These are phyloP conservation scores for Microcebus lehilahytsara DNA, from an alignment of 2,113 vertebrate genomes.

Conservation along the genomic window DNA sequence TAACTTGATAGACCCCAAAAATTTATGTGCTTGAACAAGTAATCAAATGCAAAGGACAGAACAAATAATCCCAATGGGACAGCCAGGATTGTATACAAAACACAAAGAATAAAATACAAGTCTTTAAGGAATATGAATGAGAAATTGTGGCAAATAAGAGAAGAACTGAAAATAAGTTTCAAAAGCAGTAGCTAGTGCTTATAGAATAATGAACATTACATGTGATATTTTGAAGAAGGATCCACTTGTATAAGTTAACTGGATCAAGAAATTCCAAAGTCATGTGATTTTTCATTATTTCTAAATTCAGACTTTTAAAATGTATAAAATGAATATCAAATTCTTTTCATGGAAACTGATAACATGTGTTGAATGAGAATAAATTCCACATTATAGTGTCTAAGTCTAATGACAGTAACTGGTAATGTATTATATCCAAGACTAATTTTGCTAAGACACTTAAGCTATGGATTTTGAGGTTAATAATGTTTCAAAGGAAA, in stretches of 20 bases:
- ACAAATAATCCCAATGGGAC: constrained; percentile 54
- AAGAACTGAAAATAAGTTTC: constrained; percentile 63
- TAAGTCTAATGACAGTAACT: constrained; percentile 64
- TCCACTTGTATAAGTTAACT: constrained; percentile 46
- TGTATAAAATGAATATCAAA: constrained; percentile 64
- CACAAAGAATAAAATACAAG: constrained; percentile 63
- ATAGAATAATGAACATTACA: constrained; percentile 66
- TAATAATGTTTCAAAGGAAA: constrained; percentile 33
- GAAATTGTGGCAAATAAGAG: constrained; percentile 54
- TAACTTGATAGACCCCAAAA: constrained; percentile 51
- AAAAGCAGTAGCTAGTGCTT: constrained; percentile 64
- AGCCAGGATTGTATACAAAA: constrained; percentile 53
- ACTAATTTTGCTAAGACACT: constrained; percentile 9
- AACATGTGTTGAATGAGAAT: constrained; percentile 55
- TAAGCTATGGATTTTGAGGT: constrained; percentile 51
- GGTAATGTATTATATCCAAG: constrained; percentile 41
- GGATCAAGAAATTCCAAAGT: constrained; percentile 45
- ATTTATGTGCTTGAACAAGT: constrained; percentile 62
- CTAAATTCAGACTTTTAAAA: constrained; percentile 30
- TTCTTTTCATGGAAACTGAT: constrained; percentile 71
- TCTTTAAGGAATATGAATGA: constrained; percentile 47
- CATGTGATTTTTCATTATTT: constrained; percentile 46
- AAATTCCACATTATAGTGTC: constrained; percentile 58
- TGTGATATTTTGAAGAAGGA: constrained; percentile 56
- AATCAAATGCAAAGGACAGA: constrained; percentile 64